phyloP scores from a whole-genome alignment of 1,140 invertebrate genomes.

The Papilio aristodemus region DNA sequence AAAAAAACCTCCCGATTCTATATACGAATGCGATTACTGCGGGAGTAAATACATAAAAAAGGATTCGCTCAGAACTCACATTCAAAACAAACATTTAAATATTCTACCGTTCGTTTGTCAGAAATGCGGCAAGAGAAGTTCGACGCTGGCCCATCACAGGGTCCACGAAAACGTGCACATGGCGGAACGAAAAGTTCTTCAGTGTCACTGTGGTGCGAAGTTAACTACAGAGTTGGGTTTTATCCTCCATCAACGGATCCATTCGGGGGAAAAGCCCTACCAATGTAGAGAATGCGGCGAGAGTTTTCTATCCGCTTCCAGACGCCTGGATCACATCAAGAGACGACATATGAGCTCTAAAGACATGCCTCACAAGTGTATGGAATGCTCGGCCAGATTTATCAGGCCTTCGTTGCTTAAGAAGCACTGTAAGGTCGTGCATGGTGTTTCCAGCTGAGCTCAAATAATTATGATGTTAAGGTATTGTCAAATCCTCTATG shows the following conservation, averaged over 20 bases:
- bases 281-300: slow-evolving; percentile 85
- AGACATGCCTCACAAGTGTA: slow-evolving; percentile 56
- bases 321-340: slow-evolving; percentile 68
- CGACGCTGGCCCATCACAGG: slow-evolving; percentile 63
- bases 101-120: slow-evolving; percentile 67
- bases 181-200: slow-evolving; percentile 53
- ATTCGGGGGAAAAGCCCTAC: slow-evolving; percentile 89
- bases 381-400: slow-evolving; percentile 53
- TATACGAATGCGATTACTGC: slow-evolving; percentile 69
- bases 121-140: slow-evolving; percentile 68
- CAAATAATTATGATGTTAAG: neutral
- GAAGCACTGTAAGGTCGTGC: slow-evolving; percentile 52
- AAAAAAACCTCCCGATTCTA: slow-evolving; percentile 19
- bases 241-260: slow-evolving; percentile 70
- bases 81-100: slow-evolving; percentile 73
- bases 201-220: slow-evolving; percentile 68
- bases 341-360: slow-evolving; percentile 55
- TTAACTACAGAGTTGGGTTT: slow-evolving; percentile 61
- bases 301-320: slow-evolving; percentile 69
- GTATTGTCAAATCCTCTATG: neutral
- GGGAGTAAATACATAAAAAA: slow-evolving; percentile 62
- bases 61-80: slow-evolving; percentile 66
- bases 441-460: slow-evolving; percentile 34
- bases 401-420: slow-evolving; percentile 63
- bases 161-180: slow-evolving; percentile 68